Evolutionary conservation across 2,888 invertebrate genomes (phyloP), one percentile per base, ranked within the genome.

Genomic region (Steromphala cineraria): DNA sequence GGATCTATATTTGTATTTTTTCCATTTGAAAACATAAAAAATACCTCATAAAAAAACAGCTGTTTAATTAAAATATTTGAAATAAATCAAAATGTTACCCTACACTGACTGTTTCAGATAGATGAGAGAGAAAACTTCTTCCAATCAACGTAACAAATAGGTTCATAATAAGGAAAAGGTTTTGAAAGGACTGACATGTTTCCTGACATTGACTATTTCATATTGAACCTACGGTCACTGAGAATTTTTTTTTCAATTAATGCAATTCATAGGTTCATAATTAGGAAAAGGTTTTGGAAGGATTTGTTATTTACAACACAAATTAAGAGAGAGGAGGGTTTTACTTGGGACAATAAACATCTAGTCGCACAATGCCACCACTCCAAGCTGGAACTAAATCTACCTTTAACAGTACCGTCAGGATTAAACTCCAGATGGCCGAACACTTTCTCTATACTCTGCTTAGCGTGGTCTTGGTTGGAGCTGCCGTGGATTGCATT

Each of bases 401-500:
- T 89, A 91, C 91, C 91, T 91, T 84, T 84, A 19, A 89, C 80
- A 82, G 89, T 87, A 86, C 92, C 92, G 83, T 92, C 91, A 80
- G 81, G 75, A 79, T 87, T 87, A 86, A 92, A 91, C 81, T 88
- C 87, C 80, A 92, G 85, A 78, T 90, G 88, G 82, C 92, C 92
- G 84, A 93, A 93, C 74, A 93, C 86, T 53, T 87, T 80, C 53
- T 87, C 71, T 24, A 93, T 92, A 21, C 83, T 81, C 36, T 83
- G 71, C 80, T 87, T 82, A 1, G 91, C 92, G 21, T 90, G 87
- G 0, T 89, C 89, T 31, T 75, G 17, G 28, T 84, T 84, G 13
- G 91, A 91, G 67, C 90, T 89, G 5, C 92, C 92, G 71, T 93
- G 93, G 5, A 93, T 89, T 7, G 93, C 93, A 80, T 93, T 93